Conservation (phyloP, 1,140 invertebrate species). For the Drosophila jambulina region DNA sequence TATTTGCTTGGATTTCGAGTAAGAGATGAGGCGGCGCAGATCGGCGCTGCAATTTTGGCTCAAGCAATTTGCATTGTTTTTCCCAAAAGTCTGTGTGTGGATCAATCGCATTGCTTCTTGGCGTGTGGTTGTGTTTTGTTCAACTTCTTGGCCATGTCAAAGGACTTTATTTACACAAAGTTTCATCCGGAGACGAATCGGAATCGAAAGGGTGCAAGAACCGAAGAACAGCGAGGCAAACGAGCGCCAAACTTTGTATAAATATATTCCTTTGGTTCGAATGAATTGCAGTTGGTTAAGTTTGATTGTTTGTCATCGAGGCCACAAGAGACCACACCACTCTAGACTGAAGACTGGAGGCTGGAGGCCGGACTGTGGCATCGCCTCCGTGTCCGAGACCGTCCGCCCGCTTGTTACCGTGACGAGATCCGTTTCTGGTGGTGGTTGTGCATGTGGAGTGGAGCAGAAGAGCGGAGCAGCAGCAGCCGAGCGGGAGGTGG, state of each 20-base stretch:
- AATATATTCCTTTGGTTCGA: conserved; percentile 83
- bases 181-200: conserved; percentile 29
- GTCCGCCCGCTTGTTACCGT: conserved; percentile 72
- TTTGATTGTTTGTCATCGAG: conserved; percentile 40
- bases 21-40: conserved; percentile 22
- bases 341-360: conserved; percentile 43
- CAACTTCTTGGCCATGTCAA: conserved; percentile 56
- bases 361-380: conserved; percentile 20
- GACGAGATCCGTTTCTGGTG: conserved; percentile 59
- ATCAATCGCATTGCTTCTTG: conserved; percentile 79
- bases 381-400: conserved; percentile 13
- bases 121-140: conserved; percentile 42
- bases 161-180: conserved; percentile 85
- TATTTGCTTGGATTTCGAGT: conserved; percentile 40
- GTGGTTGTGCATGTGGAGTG: conserved; percentile 20
- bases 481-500: conserved; percentile 45
- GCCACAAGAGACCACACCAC: conserved; percentile 52
- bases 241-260: conserved; percentile 80
- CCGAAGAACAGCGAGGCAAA: conserved; percentile 10
- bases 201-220: conserved; percentile 2
- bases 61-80: conserved; percentile 33
- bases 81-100: conserved; percentile 67
- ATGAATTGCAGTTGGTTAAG: conserved; percentile 43
- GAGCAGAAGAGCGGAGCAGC: conserved; percentile 35
- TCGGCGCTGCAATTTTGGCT: conserved; percentile 49